Evolutionary conservation across 2,797 vertebrate species (phyloP), one percentile per base, ranked within the genome.

Genomic region (Molossus molossus): DNA sequence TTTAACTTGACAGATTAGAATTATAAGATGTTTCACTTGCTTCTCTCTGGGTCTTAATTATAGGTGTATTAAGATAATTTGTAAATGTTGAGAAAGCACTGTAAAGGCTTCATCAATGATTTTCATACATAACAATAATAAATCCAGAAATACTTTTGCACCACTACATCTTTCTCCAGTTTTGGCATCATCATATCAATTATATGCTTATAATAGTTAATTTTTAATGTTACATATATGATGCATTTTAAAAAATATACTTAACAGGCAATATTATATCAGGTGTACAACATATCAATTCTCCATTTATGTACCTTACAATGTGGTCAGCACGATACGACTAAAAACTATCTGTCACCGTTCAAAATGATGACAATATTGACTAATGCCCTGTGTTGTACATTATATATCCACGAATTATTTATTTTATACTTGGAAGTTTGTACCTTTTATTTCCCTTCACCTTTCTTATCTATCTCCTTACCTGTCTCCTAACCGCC

Each of bases 401-500:
- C 48, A 33, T 37, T 79, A 15, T 50, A 83, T 33, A 29, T 50
- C 13, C 29, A 67, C 53, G 11, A 83, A 64, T 53, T 83, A 23
- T 23, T 57, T 79, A 33, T 79, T 79, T 57, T 57, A 57, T 57
- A 57, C 23, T n/a, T 79, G 53, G n/a, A 23, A 57, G 76, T 57
- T 57, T 37, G 20, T 37, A 21, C 21, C 6, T 79, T 10, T 57
- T 37, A 57, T 79, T 37, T 18, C 11, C n/a, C 3, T 33, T 79
- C 18, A 57, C 20, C 20, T 57, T 79, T 57, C n/a, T 79, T 33
- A 33, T 33, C 20, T n/a, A 55, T 55, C 5, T 50, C 25, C 17
- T 1, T 20, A 21, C 17, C 25, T 9, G n/a, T 1, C 9, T 12
- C 17, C 1, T 53, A 53, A 17, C 17, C 9, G 9, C n/a, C 18